These are phyloP conservation scores for Silurus lanzhouensis DNA, from an alignment of 2,797 vertebrate genomes.

Conservation along the genomic window DNA sequence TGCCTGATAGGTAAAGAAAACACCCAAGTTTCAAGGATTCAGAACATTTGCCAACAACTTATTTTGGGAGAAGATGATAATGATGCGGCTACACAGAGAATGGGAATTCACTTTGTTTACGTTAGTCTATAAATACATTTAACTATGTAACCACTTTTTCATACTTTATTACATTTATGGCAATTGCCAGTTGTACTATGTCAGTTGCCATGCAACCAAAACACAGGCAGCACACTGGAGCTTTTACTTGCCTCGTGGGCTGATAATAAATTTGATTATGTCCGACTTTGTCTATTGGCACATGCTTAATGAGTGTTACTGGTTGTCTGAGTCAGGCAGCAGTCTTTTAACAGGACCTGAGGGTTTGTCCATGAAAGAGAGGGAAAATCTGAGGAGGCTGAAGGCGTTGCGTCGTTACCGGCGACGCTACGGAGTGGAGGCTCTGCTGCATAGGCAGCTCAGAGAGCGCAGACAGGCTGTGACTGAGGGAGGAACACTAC, in stretches of 20 bases:
- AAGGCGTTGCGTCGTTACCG: slow-evolving; percentile 94
- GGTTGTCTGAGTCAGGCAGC: slow-evolving; percentile 75
- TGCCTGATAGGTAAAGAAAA: no score
- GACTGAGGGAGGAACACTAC: slow-evolving; percentile 83
- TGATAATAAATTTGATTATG: neutral
- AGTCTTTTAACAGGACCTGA: slow-evolving; percentile 90
- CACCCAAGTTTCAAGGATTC: no score
- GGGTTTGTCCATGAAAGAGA: slow-evolving; percentile 87
- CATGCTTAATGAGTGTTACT: neutral
- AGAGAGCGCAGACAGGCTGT: slow-evolving; percentile 86
- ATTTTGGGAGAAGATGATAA: neutral
- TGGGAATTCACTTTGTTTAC: neutral
- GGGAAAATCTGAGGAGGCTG: slow-evolving; percentile 88
- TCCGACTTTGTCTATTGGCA: neutral
- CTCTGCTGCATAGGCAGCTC: slow-evolving; percentile 91
- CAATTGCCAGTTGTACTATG: neutral
- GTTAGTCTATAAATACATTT: neutral
- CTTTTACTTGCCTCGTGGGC: slow-evolving; percentile 12
- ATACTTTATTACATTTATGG: neutral
- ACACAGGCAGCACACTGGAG: neutral
- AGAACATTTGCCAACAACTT: no score
- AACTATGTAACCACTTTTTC: neutral
- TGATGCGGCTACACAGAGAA: neutral
- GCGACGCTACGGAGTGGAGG: slow-evolving; percentile 91
- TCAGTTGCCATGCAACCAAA: neutral